Evolutionary conservation across 2,888 invertebrate species (phyloP).

Genomic region (Ecliptopera silaceata): DNA sequence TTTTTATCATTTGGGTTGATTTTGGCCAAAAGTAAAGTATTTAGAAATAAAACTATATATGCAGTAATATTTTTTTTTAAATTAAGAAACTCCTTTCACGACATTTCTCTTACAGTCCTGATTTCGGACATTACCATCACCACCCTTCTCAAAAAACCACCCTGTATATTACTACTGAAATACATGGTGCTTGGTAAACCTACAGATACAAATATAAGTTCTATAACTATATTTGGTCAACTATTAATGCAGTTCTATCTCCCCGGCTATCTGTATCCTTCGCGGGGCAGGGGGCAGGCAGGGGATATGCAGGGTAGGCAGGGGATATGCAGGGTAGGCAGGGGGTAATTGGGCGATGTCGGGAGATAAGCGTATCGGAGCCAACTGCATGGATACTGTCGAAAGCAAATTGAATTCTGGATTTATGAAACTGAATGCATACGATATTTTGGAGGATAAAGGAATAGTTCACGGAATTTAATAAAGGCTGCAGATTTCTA

Average conservation of each 20-base stretch:
- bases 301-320: slow-evolving; percentile 26
- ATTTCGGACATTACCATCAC: too few species aligned
- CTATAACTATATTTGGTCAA: neutral
- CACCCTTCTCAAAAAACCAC: too few species aligned
- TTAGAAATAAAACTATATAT: too few species aligned
- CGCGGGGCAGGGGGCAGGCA: slow-evolving; percentile 10
- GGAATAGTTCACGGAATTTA: neutral
- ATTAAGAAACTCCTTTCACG: too few species aligned
- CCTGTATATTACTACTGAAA: too few species aligned
- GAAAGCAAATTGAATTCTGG: slow-evolving; percentile 31
- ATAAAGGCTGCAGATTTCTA: neutral
- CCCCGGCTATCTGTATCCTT: slow-evolving; percentile 9
- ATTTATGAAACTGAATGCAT: slow-evolving; percentile 25
- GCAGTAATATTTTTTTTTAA: too few species aligned
- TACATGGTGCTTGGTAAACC: too few species aligned
- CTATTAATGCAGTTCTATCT: slow-evolving; percentile 3
- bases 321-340: slow-evolving; percentile 24
- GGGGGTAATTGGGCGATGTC: slow-evolving; percentile 28
- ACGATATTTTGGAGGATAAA: slow-evolving; percentile 5
- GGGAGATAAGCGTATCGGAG: slow-evolving; percentile 25
- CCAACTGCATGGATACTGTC: slow-evolving; percentile 22
- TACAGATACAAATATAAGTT: too few species aligned
- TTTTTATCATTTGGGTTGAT: too few species aligned
- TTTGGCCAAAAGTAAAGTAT: too few species aligned
- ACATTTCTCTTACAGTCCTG: too few species aligned